Base-by-base conservation (phyloP, 1,140 invertebrate genomes). In the Bactericera cockerelli region DNA sequence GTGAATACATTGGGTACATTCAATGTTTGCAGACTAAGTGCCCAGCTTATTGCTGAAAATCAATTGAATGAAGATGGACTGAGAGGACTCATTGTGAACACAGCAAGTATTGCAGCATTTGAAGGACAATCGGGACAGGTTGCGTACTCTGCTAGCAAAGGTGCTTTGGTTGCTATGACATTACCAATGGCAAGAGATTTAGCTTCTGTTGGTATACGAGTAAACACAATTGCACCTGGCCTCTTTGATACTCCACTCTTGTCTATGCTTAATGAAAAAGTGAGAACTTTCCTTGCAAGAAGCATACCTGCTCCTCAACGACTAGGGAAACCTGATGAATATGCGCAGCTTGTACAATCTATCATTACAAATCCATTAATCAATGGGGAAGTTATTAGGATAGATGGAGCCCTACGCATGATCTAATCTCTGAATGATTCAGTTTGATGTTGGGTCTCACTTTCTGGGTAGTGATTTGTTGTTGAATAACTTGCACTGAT, bases 111-210 rank as follows among this genome's bases (percentile, higher is more conserved):
- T 26, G 93, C 95, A 26, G 96, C 94, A 11, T 98, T 77, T 72
- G 95, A 99, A 67, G 96, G 94, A 26, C 93, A 98, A 75, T 87
- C 87, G 59, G 96, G 96, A 1, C 95, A 99, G 73, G 87, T 81
- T 0, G 92, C 93, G 1, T 97, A 65, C 59, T 58, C 66, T n/a
- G 66, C 66, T 31, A 66, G 66, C 39, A 65, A 67, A 60, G 68
- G 69, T 71, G 73, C 64, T 2, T 57, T 67, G 14, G 55, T 60
- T 2, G 82, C 83, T 26, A 94, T 98, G 91, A 98, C 94, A 2
- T 72, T 98, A 59, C 93, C 94, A 2, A 75, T 97, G 55, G 92
- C 95, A 10, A 78, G 94, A 64, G 95, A 98, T 72, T 75, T 98
- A 4, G 74, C 84, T 19, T 73, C 75, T 38, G 76, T 86, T 67